A percentile compares a stretch with the other conserved stretches of the same genome.
Conservation (phyloP, 2,113 vertebrate genomes). For the Tonatia bakeri region DNA sequence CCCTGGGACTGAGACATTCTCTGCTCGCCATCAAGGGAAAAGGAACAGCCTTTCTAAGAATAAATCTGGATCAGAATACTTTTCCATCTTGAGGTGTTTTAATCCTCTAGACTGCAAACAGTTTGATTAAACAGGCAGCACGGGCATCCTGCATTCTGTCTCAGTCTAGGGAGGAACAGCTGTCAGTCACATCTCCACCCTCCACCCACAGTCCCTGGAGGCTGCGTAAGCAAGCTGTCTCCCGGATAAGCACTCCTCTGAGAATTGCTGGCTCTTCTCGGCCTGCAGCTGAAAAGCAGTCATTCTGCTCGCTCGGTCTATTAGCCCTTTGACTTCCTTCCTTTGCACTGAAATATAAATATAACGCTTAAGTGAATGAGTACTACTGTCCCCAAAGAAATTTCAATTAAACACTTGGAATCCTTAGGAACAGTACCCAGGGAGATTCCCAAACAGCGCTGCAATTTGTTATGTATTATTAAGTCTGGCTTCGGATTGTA, state of each 20-base stretch:
- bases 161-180: conserved; percentile 70
- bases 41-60: conserved; percentile 29
- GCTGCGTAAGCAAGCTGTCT: conserved; percentile 62
- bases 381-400: conserved; percentile 73
- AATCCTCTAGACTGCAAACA: conserved; percentile 54
- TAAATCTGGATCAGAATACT: conserved; percentile 32
- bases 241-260: conserved; percentile 76
- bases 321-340: conserved; percentile 79
- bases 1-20: conserved; percentile 28
- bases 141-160: conserved; percentile 54
- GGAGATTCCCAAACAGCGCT: conserved; percentile 69
- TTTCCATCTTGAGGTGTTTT: conserved; percentile 40
- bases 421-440: conserved; percentile 57
- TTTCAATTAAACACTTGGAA: conserved; percentile 76
- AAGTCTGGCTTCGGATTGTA: conserved; percentile 49
- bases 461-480: conserved; percentile 67
- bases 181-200: conserved; percentile 76
- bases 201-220: conserved; percentile 67
- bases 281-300: conserved; percentile 73
- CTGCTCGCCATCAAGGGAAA: neutral
- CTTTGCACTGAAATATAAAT: conserved; percentile 75
- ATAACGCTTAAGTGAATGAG: conserved; percentile 76
- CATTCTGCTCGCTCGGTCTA: conserved; percentile 67
- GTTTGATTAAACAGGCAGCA: conserved; percentile 61
- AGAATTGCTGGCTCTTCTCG: conserved; percentile 65